These are phyloP conservation scores for Physella acuta DNA, from an alignment of 1,140 invertebrate species.

Conservation along the genomic window DNA sequence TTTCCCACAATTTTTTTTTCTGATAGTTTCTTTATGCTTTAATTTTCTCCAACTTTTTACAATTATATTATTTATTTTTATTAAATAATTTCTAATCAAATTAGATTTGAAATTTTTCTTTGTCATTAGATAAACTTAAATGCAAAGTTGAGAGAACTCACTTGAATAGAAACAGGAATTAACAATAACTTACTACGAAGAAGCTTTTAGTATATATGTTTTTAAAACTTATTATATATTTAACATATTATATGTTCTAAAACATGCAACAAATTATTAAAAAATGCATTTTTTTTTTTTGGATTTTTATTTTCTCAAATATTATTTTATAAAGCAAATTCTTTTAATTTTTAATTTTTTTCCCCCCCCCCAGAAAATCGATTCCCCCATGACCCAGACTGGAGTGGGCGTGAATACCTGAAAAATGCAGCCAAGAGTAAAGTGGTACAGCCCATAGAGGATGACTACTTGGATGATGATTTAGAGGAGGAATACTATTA, in stretches of 20 bases:
- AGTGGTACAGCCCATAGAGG: not conserved
- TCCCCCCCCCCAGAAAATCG: not conserved
- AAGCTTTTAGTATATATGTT: not conserved
- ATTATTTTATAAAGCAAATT: not conserved
- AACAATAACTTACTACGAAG: not conserved
- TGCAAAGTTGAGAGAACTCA: too few species aligned
- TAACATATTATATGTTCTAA: not conserved
- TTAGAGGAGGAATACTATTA: conserved; percentile 5
- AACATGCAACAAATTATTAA: not conserved
- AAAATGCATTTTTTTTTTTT: not conserved
- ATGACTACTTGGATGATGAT: conserved; percentile 6
- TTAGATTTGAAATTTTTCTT: too few species aligned
- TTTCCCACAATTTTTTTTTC: too few species aligned
- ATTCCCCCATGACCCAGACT: conserved; percentile 15
- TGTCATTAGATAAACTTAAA: too few species aligned
- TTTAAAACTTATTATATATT: not conserved
- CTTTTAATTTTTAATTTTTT: not conserved
- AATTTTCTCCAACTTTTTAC: too few species aligned
- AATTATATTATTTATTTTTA: too few species aligned
- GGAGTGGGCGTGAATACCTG: not conserved
- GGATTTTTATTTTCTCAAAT: not conserved
- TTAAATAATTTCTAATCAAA: too few species aligned
- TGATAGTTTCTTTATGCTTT: too few species aligned
- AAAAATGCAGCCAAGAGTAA: not conserved
- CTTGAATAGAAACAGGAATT: too few species aligned